phyloP scores from a whole-genome alignment of 1,140 invertebrate species.

The Muscidifurax raptorellus region DNA sequence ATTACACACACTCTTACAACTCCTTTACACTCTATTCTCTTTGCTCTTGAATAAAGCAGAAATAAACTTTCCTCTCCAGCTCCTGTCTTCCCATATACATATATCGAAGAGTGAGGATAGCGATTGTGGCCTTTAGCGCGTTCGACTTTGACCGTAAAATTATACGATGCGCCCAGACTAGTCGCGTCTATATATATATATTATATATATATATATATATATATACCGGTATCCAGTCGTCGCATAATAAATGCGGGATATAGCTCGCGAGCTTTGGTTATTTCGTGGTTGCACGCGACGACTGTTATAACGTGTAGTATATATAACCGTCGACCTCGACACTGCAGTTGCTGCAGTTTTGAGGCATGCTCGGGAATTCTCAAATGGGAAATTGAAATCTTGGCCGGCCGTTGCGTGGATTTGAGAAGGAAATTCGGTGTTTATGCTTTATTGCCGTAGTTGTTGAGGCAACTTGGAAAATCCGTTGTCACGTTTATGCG shows the following conservation, averaged over 20 bases:
- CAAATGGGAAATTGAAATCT: neutral
- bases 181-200: neutral
- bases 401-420: neutral
- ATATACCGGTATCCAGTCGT: neutral
- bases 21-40: neutral
- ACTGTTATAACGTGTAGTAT: neutral
- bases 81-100: too few species aligned
- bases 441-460: neutral
- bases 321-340: neutral
- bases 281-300: neutral
- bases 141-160: constrained; percentile 24
- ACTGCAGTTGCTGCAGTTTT: neutral
- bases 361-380: neutral
- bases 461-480: neutral
- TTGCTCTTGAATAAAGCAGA: neutral
- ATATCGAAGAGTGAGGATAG: too few species aligned
- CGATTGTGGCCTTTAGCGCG: neutral
- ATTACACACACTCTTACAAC: neutral
- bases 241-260: constrained; percentile 8
- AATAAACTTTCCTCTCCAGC: neutral
- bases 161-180: neutral
- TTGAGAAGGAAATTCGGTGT: neutral
- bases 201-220: neutral
- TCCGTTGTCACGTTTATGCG: too few species aligned
- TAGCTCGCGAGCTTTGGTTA: neutral